A percentile compares a stretch with the other conserved stretches of the same genome.
phyloP scores from a whole-genome alignment of 1,140 invertebrate species.

The Charaxes varanes region DNA sequence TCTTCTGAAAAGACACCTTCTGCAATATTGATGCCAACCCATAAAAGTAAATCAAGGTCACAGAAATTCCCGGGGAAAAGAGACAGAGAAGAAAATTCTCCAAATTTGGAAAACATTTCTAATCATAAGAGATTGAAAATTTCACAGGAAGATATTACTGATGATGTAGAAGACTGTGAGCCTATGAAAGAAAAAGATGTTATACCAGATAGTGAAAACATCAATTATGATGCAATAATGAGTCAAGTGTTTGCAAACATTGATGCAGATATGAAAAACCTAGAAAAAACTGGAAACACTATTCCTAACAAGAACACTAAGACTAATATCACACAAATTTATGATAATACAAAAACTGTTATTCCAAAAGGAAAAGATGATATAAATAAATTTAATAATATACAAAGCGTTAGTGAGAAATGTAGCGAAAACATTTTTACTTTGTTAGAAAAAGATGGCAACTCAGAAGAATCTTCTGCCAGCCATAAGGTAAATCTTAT shows the following conservation, averaged over 20 bases:
- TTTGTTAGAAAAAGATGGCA: constrained; percentile 30
- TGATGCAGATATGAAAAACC: constrained; percentile 45
- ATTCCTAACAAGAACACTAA: constrained; percentile 6
- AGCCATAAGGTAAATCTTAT: constrained; percentile 7
- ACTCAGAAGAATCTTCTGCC: constrained; percentile 7
- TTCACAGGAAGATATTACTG: constrained; percentile 6
- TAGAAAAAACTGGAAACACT: constrained; percentile 18
- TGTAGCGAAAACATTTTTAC: constrained; percentile 57
- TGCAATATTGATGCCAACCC: constrained; percentile 39
- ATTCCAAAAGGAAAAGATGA: constrained; percentile 12
- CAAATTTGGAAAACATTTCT: constrained; percentile 26
- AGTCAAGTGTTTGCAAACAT: constrained; percentile 55
- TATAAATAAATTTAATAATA: constrained; percentile 10
- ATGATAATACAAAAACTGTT: constrained; percentile 7
- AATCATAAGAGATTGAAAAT: constrained; percentile 40
- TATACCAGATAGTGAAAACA: constrained; percentile 34
- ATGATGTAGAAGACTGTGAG: constrained; percentile 8
- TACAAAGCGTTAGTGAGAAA: constrained; percentile 26
- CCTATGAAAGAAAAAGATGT: constrained; percentile 9
- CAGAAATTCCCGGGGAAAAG: constrained; percentile 35
- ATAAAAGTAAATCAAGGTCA: constrained; percentile 24
- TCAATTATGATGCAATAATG: constrained; percentile 51
- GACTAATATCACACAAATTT: constrained; percentile 14
- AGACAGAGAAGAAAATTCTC: constrained; percentile 29
- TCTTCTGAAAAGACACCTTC: constrained; percentile 33